Evolutionary conservation across 2,113 vertebrate species (phyloP).

Genomic region (Spermophilus dauricus): DNA sequence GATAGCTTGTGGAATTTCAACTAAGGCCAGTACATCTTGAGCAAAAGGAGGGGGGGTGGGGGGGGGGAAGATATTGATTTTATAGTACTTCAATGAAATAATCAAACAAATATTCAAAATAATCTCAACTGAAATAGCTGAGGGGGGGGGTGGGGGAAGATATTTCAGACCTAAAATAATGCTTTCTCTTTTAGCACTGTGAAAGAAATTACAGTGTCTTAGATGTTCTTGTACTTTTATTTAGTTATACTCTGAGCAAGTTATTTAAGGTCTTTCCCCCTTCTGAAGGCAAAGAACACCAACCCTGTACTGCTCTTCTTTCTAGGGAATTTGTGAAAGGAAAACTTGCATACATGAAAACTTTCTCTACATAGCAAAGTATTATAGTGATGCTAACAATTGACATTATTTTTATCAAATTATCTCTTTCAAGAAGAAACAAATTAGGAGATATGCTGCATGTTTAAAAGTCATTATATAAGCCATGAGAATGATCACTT

Average conservation of each 20-base stretch:
- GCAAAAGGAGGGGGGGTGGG: rapidly evolving
- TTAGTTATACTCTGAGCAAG: not conserved
- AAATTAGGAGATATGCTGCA: not conserved
- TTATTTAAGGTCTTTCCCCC: not conserved
- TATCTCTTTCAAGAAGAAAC: not conserved
- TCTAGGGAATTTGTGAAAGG: not conserved
- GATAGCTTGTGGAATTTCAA: not conserved
- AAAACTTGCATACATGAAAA: not conserved
- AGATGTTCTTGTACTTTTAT: not conserved
- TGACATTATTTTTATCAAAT: not conserved
- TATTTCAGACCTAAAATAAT: not conserved
- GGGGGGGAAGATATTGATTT: rapidly evolving
- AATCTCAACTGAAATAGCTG: too few species aligned
- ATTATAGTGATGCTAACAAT: not conserved
- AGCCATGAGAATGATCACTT: not conserved
- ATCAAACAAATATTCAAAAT: too few species aligned
- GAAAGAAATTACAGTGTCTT: not conserved
- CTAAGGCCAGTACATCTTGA: not conserved
- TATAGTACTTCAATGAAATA: too few species aligned
- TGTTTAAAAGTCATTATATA: not conserved
- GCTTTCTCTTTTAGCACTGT: not conserved
- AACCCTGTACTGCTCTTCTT: not conserved
- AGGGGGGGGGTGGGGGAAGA: rapidly evolving
- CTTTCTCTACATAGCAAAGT: not conserved
- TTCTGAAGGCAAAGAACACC: not conserved